Percentiles rank a stretch among this genome's conserved stretches.
Evolutionary conservation across 2,113 vertebrate genomes (phyloP).

Genomic region (Campylorhamphus procurvoides): DNA sequence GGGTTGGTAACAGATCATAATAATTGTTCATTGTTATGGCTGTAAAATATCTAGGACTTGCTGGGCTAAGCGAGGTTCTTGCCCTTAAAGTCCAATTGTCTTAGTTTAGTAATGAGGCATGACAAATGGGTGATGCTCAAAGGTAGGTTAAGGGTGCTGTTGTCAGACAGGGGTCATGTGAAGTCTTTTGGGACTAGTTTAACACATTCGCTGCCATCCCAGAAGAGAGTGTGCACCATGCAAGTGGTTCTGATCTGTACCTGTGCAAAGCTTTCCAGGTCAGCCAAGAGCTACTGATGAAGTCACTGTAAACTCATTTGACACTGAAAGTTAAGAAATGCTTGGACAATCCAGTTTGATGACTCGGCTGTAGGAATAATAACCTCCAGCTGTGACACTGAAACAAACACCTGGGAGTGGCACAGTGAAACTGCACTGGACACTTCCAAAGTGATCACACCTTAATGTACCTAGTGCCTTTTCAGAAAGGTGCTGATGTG

Average conservation of each 20-base stretch:
- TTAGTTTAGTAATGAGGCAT: background rate
- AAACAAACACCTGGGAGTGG: constrained; percentile 13
- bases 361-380: background rate
- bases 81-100: background rate
- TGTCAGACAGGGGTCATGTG: background rate
- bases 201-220: background rate
- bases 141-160: background rate
- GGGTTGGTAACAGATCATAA: background rate
- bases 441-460: background rate
- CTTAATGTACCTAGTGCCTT: background rate
- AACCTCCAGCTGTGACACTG: background rate
- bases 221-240: background rate
- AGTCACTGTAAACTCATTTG: background rate
- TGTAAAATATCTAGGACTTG: background rate
- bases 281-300: background rate
- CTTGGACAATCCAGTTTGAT: background rate
- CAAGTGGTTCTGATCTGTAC: background rate
- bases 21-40: background rate
- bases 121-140: background rate
- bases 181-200: background rate
- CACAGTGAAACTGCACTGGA: background rate
- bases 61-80: background rate
- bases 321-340: constrained; percentile 20
- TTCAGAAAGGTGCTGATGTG: background rate
- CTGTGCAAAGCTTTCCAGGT: background rate